Evolutionary conservation across 1,140 invertebrate species (phyloP).

Genomic region (Anoplolepis gracilipes): DNA sequence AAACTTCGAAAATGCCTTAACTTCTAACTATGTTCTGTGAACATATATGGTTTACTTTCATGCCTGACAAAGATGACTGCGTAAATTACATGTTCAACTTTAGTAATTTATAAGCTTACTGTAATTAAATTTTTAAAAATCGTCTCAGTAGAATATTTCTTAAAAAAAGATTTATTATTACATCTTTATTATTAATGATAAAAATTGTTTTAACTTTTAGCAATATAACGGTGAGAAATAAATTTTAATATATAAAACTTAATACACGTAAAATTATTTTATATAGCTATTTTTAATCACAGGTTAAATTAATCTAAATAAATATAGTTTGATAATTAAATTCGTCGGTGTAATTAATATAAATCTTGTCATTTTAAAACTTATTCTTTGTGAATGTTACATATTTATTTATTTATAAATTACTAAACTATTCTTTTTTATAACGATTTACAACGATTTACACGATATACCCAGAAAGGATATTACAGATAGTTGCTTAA

Average conservation of each 20-base stretch:
- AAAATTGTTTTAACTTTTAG: background rate
- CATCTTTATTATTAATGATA: slow-evolving; percentile 3
- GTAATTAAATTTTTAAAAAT: background rate
- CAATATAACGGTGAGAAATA: background rate
- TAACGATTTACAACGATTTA: too few species aligned
- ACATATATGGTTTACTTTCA: background rate
- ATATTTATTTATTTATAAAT: background rate
- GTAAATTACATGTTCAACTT: background rate
- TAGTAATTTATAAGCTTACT: background rate
- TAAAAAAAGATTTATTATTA: background rate
- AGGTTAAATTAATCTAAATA: background rate
- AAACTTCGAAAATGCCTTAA: background rate
- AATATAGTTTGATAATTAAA: background rate
- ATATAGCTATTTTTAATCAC: background rate
- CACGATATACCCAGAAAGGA: background rate
- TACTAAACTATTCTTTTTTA: background rate
- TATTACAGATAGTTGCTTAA: background rate
- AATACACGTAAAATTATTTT: background rate
- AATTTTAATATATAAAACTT: background rate
- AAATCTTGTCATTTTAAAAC: background rate
- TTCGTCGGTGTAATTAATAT: background rate
- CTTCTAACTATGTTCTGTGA: background rate
- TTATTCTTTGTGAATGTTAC: background rate
- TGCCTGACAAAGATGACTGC: background rate
- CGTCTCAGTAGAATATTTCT: background rate